These are phyloP conservation scores for Pheosia tremula DNA, from an alignment of 2,888 invertebrate species.

Conservation along the genomic window DNA sequence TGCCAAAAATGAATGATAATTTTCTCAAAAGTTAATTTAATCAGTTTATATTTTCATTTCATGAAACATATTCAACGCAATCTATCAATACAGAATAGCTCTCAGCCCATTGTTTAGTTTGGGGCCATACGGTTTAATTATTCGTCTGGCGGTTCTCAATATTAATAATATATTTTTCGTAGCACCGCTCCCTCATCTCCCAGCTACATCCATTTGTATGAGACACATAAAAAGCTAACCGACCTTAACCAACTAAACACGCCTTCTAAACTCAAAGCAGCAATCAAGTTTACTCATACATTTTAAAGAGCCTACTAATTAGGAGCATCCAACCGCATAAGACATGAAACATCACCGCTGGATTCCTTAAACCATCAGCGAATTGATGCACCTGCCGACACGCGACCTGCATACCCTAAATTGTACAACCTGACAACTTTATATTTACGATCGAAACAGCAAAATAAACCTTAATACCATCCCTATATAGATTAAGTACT, in stretches of 20 bases:
- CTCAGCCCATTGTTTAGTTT: too few relatives aligned
- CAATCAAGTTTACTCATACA: constrained; percentile 19
- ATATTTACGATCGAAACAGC: constrained; percentile 18
- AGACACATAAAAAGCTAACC: neutral
- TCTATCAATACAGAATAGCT: too few relatives aligned
- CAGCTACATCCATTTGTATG: neutral
- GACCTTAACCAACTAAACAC: constrained; percentile 21
- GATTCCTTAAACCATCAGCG: constrained; percentile 21
- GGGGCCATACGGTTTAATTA: too few relatives aligned
- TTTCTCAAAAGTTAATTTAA: too few relatives aligned
- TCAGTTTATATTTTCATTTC: too few relatives aligned
- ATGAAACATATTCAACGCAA: too few relatives aligned
- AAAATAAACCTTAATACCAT: constrained; percentile 27
- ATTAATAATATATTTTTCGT: too few relatives aligned
- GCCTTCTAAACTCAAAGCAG: constrained; percentile 12
- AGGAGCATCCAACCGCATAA: constrained; percentile 23
- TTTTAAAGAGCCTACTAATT: constrained; percentile 23
- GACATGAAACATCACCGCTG: constrained; percentile 14
- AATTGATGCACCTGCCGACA: constrained; percentile 42
- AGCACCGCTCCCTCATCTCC: too few relatives aligned
- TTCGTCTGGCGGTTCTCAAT: too few relatives aligned
- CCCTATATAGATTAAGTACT: constrained; percentile 11
- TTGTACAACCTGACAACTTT: constrained; percentile 16
- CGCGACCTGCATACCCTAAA: constrained; percentile 42
- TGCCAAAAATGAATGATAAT: too few relatives aligned